Percentiles rank a stretch among this genome's conserved stretches.
Conservation (phyloP, 2,888 invertebrate genomes). For the Pogonocherus hispidulus region DNA sequence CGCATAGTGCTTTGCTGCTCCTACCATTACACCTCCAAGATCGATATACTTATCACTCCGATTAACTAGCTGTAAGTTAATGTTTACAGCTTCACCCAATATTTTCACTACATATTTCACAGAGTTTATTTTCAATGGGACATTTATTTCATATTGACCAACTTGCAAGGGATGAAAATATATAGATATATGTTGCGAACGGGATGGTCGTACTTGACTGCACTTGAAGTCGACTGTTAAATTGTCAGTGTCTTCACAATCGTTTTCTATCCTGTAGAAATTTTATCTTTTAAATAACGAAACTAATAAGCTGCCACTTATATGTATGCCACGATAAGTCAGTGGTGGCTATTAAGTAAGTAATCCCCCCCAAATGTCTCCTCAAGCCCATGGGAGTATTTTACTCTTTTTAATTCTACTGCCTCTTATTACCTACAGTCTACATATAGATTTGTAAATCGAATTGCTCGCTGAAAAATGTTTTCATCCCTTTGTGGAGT, state of each 20-base stretch:
- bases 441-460: too few relatives aligned
- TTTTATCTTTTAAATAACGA: too few relatives aligned
- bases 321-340: too few relatives aligned
- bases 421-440: too few relatives aligned
- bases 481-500: too few relatives aligned
- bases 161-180: conserved; percentile 72
- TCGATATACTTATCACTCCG: conserved; percentile 65
- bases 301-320: too few relatives aligned
- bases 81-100: conserved; percentile 72
- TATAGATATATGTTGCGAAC: conserved; percentile 69
- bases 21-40: conserved; percentile 58
- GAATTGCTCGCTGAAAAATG: too few relatives aligned
- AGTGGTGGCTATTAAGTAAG: too few relatives aligned
- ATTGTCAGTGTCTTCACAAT: conserved; percentile 69
- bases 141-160: conserved; percentile 69
- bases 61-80: conserved; percentile 64
- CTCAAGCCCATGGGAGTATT: too few relatives aligned
- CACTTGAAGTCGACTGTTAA: conserved; percentile 70
- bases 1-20: conserved; percentile 61
- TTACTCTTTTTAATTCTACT: too few relatives aligned
- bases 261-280: conserved; percentile 70
- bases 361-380: too few relatives aligned
- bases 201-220: conserved; percentile 67
- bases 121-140: conserved; percentile 73
- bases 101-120: conserved; percentile 71